phyloP scores from a whole-genome alignment of 2,888 invertebrate genomes.

The Polia nebulosa region DNA sequence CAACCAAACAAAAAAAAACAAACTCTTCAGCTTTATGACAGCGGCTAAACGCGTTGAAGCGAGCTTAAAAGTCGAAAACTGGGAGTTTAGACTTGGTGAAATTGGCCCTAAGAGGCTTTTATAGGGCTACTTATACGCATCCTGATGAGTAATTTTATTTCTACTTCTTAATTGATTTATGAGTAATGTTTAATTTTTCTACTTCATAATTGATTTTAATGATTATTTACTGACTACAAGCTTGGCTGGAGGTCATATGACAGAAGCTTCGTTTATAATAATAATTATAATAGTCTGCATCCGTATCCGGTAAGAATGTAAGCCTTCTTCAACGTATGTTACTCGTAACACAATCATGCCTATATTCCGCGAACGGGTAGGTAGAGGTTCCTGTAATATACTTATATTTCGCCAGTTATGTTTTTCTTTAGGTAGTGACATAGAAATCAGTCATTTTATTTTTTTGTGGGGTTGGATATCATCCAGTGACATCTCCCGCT shows the following conservation, averaged over 20 bases:
- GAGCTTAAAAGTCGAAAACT: too few relatives aligned
- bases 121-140: not conserved
- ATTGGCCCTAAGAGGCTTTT: too few relatives aligned
- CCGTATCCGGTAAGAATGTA: constrained; percentile 15
- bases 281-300: constrained; percentile 7
- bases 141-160: constrained; percentile 40
- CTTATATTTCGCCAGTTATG: too few relatives aligned
- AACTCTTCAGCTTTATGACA: too few relatives aligned
- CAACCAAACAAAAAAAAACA: too few relatives aligned
- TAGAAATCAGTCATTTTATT: too few relatives aligned
- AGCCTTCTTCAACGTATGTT: not conserved
- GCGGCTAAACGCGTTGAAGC: too few relatives aligned
- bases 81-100: too few relatives aligned
- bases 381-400: too few relatives aligned
- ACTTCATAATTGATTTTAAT: constrained; percentile 39
- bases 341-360: not conserved
- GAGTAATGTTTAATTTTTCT: constrained; percentile 32
- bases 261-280: constrained; percentile 17
- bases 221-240: not conserved
- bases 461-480: too few relatives aligned
- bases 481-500: too few relatives aligned
- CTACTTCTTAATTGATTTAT: constrained; percentile 41
- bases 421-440: too few relatives aligned
- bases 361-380: not conserved
- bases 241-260: constrained; percentile 11